A percentile compares a stretch with the other conserved stretches of the same genome.
Conservation (phyloP, 1,140 invertebrate species). For the Elymnias hypermnestra region DNA sequence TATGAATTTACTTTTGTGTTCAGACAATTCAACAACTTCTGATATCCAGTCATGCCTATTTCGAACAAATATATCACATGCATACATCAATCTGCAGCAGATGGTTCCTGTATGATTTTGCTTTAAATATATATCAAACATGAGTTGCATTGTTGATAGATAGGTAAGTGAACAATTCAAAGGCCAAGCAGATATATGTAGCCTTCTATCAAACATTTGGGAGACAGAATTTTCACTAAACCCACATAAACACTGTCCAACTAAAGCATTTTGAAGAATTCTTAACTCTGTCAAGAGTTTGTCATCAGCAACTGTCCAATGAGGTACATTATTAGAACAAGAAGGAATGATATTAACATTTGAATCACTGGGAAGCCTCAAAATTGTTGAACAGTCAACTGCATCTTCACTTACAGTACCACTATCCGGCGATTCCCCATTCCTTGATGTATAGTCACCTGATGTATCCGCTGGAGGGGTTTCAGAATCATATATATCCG, state of each 20-base stretch:
- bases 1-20: conserved; percentile 86
- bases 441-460: conserved; percentile 51
- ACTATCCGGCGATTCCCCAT: conserved; percentile 66
- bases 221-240: conserved; percentile 81
- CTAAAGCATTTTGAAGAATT: conserved; percentile 79
- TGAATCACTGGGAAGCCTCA: conserved; percentile 44
- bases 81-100: conserved; percentile 85
- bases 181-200: conserved; percentile 83
- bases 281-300: conserved; percentile 54
- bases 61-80: conserved; percentile 86
- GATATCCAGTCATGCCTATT: conserved; percentile 89
- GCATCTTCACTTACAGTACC: conserved; percentile 71
- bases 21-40: conserved; percentile 87
- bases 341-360: conserved; percentile 53
- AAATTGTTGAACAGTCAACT: conserved; percentile 61
- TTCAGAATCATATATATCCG: conserved; percentile 60
- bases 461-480: conserved; percentile 45
- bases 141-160: conserved; percentile 86
- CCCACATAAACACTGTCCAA: conserved; percentile 87
- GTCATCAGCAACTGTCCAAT: conserved; percentile 55
- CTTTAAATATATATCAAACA: conserved; percentile 90
- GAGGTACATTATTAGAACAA: conserved; percentile 42
- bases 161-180: conserved; percentile 84
- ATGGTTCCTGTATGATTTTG: conserved; percentile 88
- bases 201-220: conserved; percentile 82